A percentile compares a stretch with the other conserved stretches of the same genome.
Conservation (phyloP, 92 coral and sea anemone species). For the Heteractis magnifica region DNA sequence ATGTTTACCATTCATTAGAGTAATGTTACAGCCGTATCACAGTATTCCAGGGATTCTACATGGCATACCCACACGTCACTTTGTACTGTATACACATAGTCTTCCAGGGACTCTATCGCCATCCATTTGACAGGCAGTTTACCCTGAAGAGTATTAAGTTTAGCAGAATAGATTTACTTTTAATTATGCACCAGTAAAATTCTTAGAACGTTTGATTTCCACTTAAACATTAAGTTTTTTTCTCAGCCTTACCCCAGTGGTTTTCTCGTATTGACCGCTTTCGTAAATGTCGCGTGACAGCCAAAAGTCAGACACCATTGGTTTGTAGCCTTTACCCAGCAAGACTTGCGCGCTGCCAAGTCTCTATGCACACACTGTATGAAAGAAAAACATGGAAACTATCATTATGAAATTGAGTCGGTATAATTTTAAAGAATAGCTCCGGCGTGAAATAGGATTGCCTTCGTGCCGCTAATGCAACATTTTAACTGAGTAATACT, state of each 20-base stretch:
- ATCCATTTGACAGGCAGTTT: slow-evolving; percentile 89
- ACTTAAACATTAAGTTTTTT: not conserved
- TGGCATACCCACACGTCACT: slow-evolving; percentile 76
- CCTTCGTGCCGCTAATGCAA: too few species aligned
- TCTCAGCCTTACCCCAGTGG: slow-evolving; percentile 55
- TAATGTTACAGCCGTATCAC: slow-evolving; percentile 26
- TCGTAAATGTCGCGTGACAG: slow-evolving; percentile 79
- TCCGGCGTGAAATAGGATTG: too few species aligned
- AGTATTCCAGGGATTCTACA: not conserved
- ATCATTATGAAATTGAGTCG: too few species aligned
- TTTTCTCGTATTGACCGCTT: slow-evolving; percentile 63
- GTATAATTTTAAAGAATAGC: too few species aligned
- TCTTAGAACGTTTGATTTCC: not conserved
- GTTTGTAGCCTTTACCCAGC: slow-evolving; percentile 56
- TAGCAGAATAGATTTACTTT: not conserved
- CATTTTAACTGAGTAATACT: too few species aligned
- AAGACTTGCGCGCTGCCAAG: slow-evolving; percentile 74
- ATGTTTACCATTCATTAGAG: not conserved
- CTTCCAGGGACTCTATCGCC: slow-evolving; percentile 34
- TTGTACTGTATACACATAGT: slow-evolving; percentile 37
- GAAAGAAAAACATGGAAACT: not conserved
- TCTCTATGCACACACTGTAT: slow-evolving; percentile 73
- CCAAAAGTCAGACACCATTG: slow-evolving; percentile 85
- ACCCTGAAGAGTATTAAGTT: slow-evolving; percentile 43
- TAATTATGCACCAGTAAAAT: not conserved